phyloP scores from a whole-genome alignment of 1,140 invertebrate genomes.

The Drosophila tristis region DNA sequence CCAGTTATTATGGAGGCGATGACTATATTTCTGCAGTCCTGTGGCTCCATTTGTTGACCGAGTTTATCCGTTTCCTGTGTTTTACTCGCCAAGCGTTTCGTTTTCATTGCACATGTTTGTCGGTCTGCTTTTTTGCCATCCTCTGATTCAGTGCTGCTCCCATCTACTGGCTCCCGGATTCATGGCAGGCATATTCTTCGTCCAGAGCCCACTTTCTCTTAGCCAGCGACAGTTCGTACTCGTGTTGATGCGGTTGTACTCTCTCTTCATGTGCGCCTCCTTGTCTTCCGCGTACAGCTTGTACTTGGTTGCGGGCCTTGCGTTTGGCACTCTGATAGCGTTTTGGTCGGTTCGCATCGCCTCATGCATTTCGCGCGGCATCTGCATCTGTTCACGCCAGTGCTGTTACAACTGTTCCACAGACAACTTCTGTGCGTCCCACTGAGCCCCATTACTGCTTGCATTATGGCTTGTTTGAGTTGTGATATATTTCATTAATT shows the following conservation, averaged over 20 bases:
- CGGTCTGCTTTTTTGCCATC: too few relatives aligned
- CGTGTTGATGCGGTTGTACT: slow-evolving; percentile 76
- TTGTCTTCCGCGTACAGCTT: slow-evolving; percentile 84
- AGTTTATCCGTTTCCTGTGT: too few relatives aligned
- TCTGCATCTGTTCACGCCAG: slow-evolving; percentile 63
- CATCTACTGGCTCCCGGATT: too few relatives aligned
- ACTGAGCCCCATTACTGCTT: slow-evolving; percentile 77
- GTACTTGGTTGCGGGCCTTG: slow-evolving; percentile 85
- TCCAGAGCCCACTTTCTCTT: slow-evolving; percentile 52
- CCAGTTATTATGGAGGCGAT: too few relatives aligned
- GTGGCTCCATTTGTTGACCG: too few relatives aligned
- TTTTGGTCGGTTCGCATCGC: slow-evolving; percentile 83
- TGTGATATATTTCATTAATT: too few relatives aligned
- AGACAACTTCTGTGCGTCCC: slow-evolving; percentile 67
- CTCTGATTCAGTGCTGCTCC: too few relatives aligned
- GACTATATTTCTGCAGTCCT: too few relatives aligned
- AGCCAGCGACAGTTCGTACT: slow-evolving; percentile 68
- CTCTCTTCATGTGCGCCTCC: slow-evolving; percentile 76
- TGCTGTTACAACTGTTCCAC: slow-evolving; percentile 64
- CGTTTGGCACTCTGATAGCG: slow-evolving; percentile 86
- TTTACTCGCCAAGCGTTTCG: background rate
- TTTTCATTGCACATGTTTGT: background rate
- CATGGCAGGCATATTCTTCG: too few relatives aligned
- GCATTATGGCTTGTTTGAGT: slow-evolving; percentile 64
- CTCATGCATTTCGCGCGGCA: slow-evolving; percentile 52